Conservation (phyloP, 2,797 vertebrate species). For the Lycodopsis pacificus region DNA sequence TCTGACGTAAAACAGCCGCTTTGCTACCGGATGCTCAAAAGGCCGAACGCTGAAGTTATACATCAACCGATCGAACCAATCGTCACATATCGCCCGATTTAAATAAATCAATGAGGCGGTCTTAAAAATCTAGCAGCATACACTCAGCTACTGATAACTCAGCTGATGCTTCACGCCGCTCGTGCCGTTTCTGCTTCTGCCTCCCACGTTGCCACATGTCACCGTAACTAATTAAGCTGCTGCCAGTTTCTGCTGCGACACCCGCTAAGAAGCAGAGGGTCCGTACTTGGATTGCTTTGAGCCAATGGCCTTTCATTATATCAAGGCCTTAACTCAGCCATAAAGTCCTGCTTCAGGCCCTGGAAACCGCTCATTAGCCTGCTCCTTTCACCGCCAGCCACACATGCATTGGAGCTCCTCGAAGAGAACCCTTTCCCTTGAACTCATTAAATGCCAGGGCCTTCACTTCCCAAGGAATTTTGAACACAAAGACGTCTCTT, state of each 20-base stretch:
- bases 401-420: conserved; percentile 28
- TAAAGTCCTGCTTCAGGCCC: conserved; percentile 61
- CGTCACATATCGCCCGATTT: conserved; percentile 29
- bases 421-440: conserved; percentile 34
- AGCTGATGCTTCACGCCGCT: conserved; percentile 3
- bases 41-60: conserved; percentile 6
- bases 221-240: conserved; percentile 66
- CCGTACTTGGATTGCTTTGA: conserved; percentile 71
- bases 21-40: conserved; percentile 18
- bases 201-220: conserved; percentile 37
- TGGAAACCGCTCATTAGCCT: conserved; percentile 70
- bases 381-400: conserved; percentile 34
- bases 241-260: conserved; percentile 50
- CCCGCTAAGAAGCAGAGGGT: conserved; percentile 56
- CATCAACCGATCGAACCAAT: conserved; percentile 4
- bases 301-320: conserved; percentile 71
- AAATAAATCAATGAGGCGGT: conserved; percentile 35
- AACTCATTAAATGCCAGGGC: conserved; percentile 49
- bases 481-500: conserved; percentile 24
- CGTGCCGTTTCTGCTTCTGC: conserved; percentile 24
- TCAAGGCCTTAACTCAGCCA: conserved; percentile 56
- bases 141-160: neutral
- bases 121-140: neutral
- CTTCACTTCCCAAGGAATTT: conserved; percentile 21
- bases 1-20: conserved; percentile 31